Evolutionary conservation across 2,888 invertebrate genomes (phyloP).

Genomic region (Metellina segmentata): DNA sequence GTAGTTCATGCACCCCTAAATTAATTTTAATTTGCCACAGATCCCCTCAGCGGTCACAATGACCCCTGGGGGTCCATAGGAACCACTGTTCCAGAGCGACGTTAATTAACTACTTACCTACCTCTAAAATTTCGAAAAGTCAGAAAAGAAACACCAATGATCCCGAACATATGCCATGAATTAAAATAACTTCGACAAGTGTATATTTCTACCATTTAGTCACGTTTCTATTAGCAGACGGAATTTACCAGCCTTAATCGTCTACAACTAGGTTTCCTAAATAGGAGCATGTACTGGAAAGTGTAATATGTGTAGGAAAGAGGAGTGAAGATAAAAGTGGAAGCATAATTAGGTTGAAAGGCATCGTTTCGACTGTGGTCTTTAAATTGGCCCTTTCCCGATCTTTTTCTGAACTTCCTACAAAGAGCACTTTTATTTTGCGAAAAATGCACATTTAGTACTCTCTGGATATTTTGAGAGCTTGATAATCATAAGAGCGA

Average conservation of each 20-base stretch:
- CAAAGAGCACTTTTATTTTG: neutral
- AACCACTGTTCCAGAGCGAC: no score
- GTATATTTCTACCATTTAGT: neutral
- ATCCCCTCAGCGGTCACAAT: no score
- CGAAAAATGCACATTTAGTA: neutral
- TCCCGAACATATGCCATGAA: neutral
- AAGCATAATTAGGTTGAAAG: constrained; percentile 41
- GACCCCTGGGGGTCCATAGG: no score
- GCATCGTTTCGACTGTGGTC: constrained; percentile 9
- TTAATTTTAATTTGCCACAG: no score
- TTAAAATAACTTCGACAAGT: constrained; percentile 15
- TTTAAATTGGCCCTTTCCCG: constrained; percentile 37
- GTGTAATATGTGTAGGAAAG: neutral
- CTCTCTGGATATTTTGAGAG: neutral
- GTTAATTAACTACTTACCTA: no score
- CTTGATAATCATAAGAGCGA: neutral
- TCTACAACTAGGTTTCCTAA: neutral
- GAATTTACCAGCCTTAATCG: neutral
- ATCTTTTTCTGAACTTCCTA: neutral
- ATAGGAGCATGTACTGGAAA: constrained; percentile 3
- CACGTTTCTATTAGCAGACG: neutral
- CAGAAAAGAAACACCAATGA: neutral
- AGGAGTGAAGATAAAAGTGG: neutral
- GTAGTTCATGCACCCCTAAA: no score
- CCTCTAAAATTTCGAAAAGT: neutral